Evolutionary conservation across 1,140 invertebrate genomes (phyloP).

Genomic region (Bombus confusus): DNA sequence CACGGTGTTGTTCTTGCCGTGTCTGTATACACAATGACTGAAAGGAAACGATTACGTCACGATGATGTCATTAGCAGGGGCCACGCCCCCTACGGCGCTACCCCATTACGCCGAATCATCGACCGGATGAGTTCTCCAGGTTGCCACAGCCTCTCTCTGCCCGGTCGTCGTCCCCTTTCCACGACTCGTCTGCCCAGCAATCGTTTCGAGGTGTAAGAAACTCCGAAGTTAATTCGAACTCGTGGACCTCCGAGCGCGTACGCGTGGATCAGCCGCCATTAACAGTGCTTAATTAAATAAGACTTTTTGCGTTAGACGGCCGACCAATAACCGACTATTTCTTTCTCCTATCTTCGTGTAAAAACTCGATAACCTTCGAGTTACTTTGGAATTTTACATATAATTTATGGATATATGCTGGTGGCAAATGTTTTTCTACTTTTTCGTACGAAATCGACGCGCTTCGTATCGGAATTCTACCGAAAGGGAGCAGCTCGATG

Average conservation of each 20-base stretch:
- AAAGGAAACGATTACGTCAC: slow-evolving; percentile 80
- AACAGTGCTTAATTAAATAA: slow-evolving; percentile 65
- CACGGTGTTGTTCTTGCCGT: slow-evolving; percentile 59
- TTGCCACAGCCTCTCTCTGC: background rate
- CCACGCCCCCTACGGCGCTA: slow-evolving; percentile 78
- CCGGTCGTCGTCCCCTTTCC: background rate
- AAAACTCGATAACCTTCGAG: background rate
- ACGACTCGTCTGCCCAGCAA: slow-evolving; percentile 1
- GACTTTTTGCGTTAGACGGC: slow-evolving; percentile 37
- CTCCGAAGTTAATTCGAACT: slow-evolving; percentile 57
- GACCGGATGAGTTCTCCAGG: slow-evolving; percentile 66
- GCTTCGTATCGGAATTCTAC: background rate
- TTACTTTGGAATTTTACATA: background rate
- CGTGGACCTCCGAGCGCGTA: slow-evolving; percentile 55
- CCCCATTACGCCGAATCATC: slow-evolving; percentile 80
- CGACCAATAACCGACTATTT: slow-evolving; percentile 19
- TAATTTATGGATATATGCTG: too few species aligned
- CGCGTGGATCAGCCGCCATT: slow-evolving; percentile 50
- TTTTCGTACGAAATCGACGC: background rate
- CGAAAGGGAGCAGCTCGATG: background rate
- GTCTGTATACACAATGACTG: slow-evolving; percentile 60
- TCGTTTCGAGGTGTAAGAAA: slow-evolving; percentile 55
- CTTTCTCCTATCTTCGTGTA: background rate
- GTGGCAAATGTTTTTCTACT: background rate
- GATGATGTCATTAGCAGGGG: slow-evolving; percentile 79